Percentiles rank a stretch among this genome's conserved stretches.
Conservation (phyloP, 2,888 invertebrate species). For the Athetis lepigone region DNA sequence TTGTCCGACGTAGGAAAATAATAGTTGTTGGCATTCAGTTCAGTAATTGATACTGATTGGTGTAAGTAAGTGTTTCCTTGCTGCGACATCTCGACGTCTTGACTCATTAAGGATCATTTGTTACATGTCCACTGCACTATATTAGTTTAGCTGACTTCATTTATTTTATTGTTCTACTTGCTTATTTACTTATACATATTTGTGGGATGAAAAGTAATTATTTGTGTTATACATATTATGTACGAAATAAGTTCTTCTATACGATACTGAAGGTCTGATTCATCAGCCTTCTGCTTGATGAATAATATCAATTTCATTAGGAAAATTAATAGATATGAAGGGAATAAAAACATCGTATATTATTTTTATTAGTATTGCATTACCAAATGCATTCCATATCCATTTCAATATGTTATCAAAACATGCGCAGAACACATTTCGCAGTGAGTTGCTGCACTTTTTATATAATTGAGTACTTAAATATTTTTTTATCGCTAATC, state of each 20-base stretch:
- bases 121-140: constrained; percentile 31
- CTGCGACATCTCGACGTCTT: constrained; percentile 53
- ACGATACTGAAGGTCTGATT: too few species aligned
- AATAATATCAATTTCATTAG: too few species aligned
- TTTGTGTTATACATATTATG: too few species aligned
- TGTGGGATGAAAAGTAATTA: not conserved
- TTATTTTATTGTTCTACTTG: not conserved
- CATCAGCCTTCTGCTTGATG: too few species aligned
- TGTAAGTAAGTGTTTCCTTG: constrained; percentile 69
- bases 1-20: constrained; percentile 58
- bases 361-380: too few species aligned
- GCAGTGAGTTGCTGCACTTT: constrained; percentile 23
- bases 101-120: constrained; percentile 61
- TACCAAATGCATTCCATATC: constrained; percentile 10
- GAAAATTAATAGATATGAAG: too few species aligned
- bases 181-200: not conserved
- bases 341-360: too few species aligned
- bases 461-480: constrained; percentile 1
- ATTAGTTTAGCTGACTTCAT: constrained; percentile 10
- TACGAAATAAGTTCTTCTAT: too few species aligned
- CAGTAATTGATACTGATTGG: constrained; percentile 70
- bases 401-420: constrained; percentile 39
- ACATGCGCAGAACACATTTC: constrained; percentile 4
- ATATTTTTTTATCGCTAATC: constrained; percentile 12
- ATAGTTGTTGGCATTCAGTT: constrained; percentile 69